A percentile compares a stretch with the other conserved stretches of the same genome.
Conservation (phyloP, 37 sponge, comb jelly and placozoan genomes). For the Diacarnus erythraeanus region DNA sequence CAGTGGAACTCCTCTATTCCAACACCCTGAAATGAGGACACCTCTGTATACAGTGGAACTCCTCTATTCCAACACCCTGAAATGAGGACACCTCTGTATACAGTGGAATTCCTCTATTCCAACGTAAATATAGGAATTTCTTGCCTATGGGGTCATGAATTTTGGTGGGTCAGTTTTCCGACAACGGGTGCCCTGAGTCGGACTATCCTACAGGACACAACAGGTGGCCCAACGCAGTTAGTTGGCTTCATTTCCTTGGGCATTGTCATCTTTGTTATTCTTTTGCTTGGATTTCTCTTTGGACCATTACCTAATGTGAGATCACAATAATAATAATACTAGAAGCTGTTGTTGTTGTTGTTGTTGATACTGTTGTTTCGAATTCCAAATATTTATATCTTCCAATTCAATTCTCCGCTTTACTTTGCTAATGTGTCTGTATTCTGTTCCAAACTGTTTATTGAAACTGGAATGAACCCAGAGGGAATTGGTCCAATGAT, state of each 20-base stretch:
- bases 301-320: constrained; percentile 69
- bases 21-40: too few species aligned
- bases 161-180: constrained; percentile 62
- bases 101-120: too few species aligned
- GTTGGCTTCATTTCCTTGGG: constrained; percentile 66
- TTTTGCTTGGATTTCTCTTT: constrained; percentile 61
- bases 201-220: constrained; percentile 60
- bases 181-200: constrained; percentile 72
- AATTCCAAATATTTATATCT: constrained; percentile 54
- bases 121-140: constrained; percentile 60
- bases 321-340: not conserved
- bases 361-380: constrained; percentile 28
- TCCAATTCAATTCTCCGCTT: constrained; percentile 76
- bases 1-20: too few species aligned
- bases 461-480: constrained; percentile 51
- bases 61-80: too few species aligned
- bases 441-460: constrained; percentile 49
- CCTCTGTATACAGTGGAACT: too few species aligned
- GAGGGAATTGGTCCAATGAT: constrained; percentile 4
- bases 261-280: constrained; percentile 63
- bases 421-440: constrained; percentile 75
- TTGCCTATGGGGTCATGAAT: constrained; percentile 82
- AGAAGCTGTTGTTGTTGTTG: not conserved
- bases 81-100: too few species aligned
- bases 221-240: constrained; percentile 82